These are phyloP conservation scores for Micropterix aruncella DNA, from an alignment of 2,888 invertebrate species.

Conservation along the genomic window DNA sequence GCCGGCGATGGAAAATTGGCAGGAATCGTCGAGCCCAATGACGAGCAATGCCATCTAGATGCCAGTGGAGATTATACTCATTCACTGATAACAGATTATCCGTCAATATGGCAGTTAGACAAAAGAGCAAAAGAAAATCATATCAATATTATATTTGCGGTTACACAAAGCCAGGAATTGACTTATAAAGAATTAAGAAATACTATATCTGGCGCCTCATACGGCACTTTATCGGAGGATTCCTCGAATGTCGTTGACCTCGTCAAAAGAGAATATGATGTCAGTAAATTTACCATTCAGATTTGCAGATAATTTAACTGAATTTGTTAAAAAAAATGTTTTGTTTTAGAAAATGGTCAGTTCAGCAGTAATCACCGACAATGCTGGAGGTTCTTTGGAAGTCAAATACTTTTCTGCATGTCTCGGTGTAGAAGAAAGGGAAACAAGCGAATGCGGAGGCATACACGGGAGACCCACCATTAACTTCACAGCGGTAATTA, in stretches of 20 bases:
- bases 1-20: conserved; percentile 67
- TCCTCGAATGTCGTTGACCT: conserved; percentile 94
- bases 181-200: conserved; percentile 33
- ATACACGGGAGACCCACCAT: too few species aligned
- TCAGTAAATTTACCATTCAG: too few species aligned
- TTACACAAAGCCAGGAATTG: conserved; percentile 24
- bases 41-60: conserved; percentile 50
- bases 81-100: conserved; percentile 54
- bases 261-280: conserved; percentile 81
- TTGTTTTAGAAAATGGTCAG: conserved; percentile 29
- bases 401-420: too few species aligned
- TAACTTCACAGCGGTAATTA: too few species aligned
- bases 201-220: conserved; percentile 48
- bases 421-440: too few species aligned
- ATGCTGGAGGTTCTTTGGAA: too few species aligned
- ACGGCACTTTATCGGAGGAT: conserved; percentile 69
- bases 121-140: conserved; percentile 45
- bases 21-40: conserved; percentile 56
- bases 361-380: conserved; percentile 25
- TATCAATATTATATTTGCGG: conserved; percentile 60
- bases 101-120: conserved; percentile 56
- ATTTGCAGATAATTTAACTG: too few species aligned
- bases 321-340: too few species aligned
- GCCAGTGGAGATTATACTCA: conserved; percentile 42
- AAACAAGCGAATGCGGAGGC: too few species aligned